Evolutionary conservation across 2,797 vertebrate species (phyloP), one percentile per base, ranked within the genome.

Genomic region (Megaceryle alcyon): DNA sequence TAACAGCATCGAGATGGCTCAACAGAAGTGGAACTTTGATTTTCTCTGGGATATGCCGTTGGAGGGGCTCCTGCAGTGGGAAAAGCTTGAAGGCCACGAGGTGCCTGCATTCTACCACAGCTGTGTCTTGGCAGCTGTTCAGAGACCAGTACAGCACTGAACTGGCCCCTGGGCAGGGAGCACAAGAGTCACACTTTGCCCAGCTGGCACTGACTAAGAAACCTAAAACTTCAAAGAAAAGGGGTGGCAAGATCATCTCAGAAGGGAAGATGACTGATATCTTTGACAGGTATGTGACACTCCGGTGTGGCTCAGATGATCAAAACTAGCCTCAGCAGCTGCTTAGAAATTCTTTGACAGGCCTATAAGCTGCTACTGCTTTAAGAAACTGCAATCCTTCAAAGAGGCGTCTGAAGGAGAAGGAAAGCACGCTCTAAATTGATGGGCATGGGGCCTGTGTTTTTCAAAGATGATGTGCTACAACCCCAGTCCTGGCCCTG

Each of bases 21-120:
- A 97, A 77, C 97, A 98, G 64, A 98, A 98, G 70, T 98, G 98
- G 98, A 98, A 98, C 97, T 99, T 98, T 3, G 97, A 98, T 95
- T 99, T 99, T 88, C 96, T 97, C 61, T 87, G 6, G 2, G 97
- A 98, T 29, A 25, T 2, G 9, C 98, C 97, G 0, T 57, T 41
- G 1, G 76, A 97, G 9, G 98, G 97, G 31, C 51, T 96, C 7
- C 48, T 98, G 1, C 92, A 98, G 84, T 99, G 98, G 98, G 98
- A 98, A 96, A 97, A 97, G 96, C 88, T 99, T 1, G 64, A 61
- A 37, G 96, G 91, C 90, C 97, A 97, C 25, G 96, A 98, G 2
- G 98, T 98, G 41, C 98, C 98, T 0, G 39, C 90, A 16, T 98
- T 98, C 94, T 99, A 98, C 96, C 98, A 31, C 91, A 98, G 98